Conservation (phyloP, 2,888 invertebrate genomes). For the Hydriomena furcata region DNA sequence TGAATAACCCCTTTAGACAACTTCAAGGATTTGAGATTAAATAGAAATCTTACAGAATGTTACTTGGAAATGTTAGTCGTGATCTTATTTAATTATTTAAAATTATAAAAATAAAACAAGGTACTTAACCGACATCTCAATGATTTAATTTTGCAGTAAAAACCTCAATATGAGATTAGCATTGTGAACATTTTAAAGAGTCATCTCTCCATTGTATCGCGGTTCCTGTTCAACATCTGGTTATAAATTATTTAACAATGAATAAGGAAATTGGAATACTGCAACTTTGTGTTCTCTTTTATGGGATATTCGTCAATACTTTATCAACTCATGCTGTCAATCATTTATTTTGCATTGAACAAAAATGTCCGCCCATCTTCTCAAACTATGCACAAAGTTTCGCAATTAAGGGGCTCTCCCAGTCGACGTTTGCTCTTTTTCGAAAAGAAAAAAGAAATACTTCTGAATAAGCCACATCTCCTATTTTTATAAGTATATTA, state of each 20-base stretch:
- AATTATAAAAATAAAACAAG: too few species aligned
- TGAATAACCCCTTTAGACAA: too few species aligned
- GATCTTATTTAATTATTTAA: too few species aligned
- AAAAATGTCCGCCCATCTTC: constrained; percentile 65
- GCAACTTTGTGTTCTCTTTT: constrained; percentile 52
- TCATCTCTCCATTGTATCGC: constrained; percentile 45
- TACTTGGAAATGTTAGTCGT: too few species aligned
- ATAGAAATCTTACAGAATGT: too few species aligned
- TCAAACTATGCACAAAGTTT: constrained; percentile 33
- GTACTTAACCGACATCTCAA: not conserved
- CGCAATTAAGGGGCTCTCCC: too few species aligned
- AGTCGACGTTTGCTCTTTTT: too few species aligned
- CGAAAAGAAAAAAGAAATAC: too few species aligned
- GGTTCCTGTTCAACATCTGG: constrained; percentile 52
- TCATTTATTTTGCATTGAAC: constrained; percentile 60
- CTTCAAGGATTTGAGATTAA: too few species aligned
- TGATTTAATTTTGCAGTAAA: constrained; percentile 20
- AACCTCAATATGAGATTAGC: constrained; percentile 25
- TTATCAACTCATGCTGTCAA: constrained; percentile 59
- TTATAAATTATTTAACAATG: constrained; percentile 49
- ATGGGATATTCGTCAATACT: too few species aligned
- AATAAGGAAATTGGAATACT: constrained; percentile 50
- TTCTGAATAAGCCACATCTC: too few species aligned
- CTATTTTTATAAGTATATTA: too few species aligned
- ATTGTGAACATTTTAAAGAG: constrained; percentile 36